Base-by-base conservation (phyloP, 2,113 vertebrate species). In the Globicephala melas region DNA sequence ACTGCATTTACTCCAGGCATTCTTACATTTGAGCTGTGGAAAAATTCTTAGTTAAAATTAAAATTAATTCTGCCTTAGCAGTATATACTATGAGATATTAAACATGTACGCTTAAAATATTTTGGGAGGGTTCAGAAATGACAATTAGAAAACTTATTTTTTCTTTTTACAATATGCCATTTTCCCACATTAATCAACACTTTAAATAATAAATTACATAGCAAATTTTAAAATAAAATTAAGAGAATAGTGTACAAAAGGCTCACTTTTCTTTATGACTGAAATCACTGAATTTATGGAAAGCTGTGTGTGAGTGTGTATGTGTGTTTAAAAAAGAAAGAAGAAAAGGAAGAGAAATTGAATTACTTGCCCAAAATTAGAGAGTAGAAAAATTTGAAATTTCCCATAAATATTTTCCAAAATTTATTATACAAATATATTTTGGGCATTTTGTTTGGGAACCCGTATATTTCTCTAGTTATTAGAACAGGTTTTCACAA, bases 191-290 rank as follows among this genome's bases (percentile, higher is more conserved):
- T 98, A 98, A 98, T 97, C 93, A 98, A 94, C 95, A 97, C 92
- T 98, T 98, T 98, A 98, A 98, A 98, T 98, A 96, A 96, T 97
- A 98, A 98, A 98, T 98, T 98, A 97, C 96, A 96, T 4, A 91
- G 84, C 84, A 89, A 94, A 88, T 26, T 97, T 91, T 97, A 98
- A 98, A 97, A 97, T 74, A 96, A 96, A 98, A 86, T 81, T 94
- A 77, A 97, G 85, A 63, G 79, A 88, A 84, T 17, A 84, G 44
- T 8, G 2, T 67, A 33, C 3, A 0, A 96, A 60, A 33, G 0
- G 94, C 89, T 96, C 85, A 70, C 85, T 84, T 68, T 90, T 96
- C 50, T 50, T 50, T 50, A 62, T 65, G 85, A 96, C 76, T 93
- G 92, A 98, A 98, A 97, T 91, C 97, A 70, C 71, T 96, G 60